Evolutionary conservation across 2,888 invertebrate species (phyloP), one percentile per base, ranked within the genome.

Genomic region (Sinelater perroti): DNA sequence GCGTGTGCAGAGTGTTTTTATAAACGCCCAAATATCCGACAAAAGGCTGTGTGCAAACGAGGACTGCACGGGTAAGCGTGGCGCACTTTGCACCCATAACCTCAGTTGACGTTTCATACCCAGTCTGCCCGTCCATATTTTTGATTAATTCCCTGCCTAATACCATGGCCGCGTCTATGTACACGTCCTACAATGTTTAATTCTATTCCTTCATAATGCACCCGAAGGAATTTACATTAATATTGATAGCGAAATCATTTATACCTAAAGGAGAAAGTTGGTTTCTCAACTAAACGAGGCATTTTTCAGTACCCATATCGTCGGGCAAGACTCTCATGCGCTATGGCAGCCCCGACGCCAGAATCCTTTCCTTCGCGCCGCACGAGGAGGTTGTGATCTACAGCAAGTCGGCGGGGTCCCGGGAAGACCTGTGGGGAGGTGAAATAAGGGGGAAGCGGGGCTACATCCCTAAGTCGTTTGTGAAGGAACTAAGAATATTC

Each of bases 1-100:
- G 77, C 72, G 66, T 72, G 51, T 66, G 75, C 70, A 70, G 69
- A 68, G 65, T 72, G 56, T 64, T 65, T 66, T 60, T 63, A 62
- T 65, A 46, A 64, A 70, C 64, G 69, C 81, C 72, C 77, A 80
- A 77, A 79, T 86, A 70, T 87, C 89, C 51, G 85, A 89, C 73
- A 85, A 86, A 78, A 83, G 88, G 70, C 79, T 83, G 72, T 91
- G 91, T 82, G 87, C 81, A 67, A 86, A 91, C 79, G 77, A 81
- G 75, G 78, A 85, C 73, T 91, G 91, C 78, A 82, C 82, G 78
- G 83, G 91, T 91, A 80, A 75, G 73, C 71, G 73, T 49, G 21
- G 26, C 73, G 72, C 72, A 74, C 74, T 71, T 73, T 72, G 65
- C 56, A 60, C 62, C 63, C 59, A 60, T 68, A 66, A 60, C 62